Evolutionary conservation across 2,888 invertebrate species (phyloP).

Genomic region (Plemyria rubiginata): DNA sequence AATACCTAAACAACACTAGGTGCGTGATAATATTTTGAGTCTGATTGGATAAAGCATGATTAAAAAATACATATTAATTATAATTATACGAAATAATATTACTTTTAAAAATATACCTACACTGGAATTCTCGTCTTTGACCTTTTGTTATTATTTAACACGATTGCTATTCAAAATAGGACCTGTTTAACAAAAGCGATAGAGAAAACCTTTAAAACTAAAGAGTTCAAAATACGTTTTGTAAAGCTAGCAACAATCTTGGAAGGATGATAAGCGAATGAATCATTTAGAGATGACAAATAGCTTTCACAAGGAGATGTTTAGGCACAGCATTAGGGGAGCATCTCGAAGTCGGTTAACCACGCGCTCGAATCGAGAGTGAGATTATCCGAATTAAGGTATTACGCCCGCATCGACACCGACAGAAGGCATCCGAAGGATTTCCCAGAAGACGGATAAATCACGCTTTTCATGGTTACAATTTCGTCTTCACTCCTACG

Average conservation of each 20-base stretch:
- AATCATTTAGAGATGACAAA: conserved; percentile 45
- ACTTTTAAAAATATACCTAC: too few relatives aligned
- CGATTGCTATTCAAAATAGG: conserved; percentile 33
- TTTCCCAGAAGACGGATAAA: conserved; percentile 78
- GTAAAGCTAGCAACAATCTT: conserved; percentile 40
- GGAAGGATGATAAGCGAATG: conserved; percentile 34
- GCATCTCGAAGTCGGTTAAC: conserved; percentile 52
- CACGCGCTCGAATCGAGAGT: conserved; percentile 61
- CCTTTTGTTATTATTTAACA: conserved; percentile 41
- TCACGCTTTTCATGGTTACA: conserved; percentile 74
- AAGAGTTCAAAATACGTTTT: conserved; percentile 24
- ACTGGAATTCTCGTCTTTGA: too few relatives aligned
- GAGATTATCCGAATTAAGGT: conserved; percentile 78
- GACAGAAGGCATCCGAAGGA: conserved; percentile 60
- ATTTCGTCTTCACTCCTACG: conserved; percentile 37
- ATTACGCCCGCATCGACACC: conserved; percentile 71
- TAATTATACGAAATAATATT: too few relatives aligned
- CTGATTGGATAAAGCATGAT: too few relatives aligned
- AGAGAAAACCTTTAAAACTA: conserved; percentile 31
- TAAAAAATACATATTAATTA: too few relatives aligned
- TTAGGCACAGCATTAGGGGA: conserved; percentile 47
- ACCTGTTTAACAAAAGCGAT: conserved; percentile 35
- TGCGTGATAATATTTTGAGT: too few relatives aligned
- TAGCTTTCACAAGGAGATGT: conserved; percentile 44
- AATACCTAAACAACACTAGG: too few relatives aligned